Conservation (phyloP, 2,113 vertebrate species). For the Phylloscopus trochiloides region DNA sequence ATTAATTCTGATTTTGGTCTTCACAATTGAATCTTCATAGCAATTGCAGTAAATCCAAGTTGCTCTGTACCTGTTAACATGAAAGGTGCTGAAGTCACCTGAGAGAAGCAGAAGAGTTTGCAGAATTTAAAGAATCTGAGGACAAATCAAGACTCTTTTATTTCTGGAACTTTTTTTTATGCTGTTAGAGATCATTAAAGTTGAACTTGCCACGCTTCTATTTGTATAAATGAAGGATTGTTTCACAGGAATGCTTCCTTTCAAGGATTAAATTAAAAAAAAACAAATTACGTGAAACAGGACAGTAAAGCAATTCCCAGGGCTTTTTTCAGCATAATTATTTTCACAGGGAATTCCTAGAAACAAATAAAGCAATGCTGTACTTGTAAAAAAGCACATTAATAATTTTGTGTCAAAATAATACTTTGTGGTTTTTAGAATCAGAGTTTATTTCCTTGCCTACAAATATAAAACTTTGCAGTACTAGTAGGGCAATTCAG, state of each 20-base stretch:
- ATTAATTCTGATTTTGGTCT: conserved; percentile 18
- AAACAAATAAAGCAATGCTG: neutral
- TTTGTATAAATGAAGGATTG: neutral
- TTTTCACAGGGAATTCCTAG: neutral
- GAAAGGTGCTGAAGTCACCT: neutral
- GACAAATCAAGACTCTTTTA: neutral
- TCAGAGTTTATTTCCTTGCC: neutral
- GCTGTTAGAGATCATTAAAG: neutral
- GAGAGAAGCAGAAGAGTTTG: neutral
- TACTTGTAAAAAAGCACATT: neutral
- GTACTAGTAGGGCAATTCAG: neutral
- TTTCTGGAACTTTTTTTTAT: neutral
- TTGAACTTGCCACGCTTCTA: neutral
- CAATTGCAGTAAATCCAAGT: neutral
- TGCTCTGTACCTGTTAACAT: neutral
- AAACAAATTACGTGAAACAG: neutral
- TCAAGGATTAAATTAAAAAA: neutral
- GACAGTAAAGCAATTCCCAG: neutral
- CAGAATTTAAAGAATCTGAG: neutral
- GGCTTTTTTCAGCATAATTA: neutral
- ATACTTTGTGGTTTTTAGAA: neutral
- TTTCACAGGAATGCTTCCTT: neutral
- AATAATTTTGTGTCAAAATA: neutral
- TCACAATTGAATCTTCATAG: neutral
- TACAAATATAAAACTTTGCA: neutral